These are phyloP conservation scores for Gadopsis marmoratus DNA, from an alignment of 2,797 vertebrate genomes.

Conservation along the genomic window DNA sequence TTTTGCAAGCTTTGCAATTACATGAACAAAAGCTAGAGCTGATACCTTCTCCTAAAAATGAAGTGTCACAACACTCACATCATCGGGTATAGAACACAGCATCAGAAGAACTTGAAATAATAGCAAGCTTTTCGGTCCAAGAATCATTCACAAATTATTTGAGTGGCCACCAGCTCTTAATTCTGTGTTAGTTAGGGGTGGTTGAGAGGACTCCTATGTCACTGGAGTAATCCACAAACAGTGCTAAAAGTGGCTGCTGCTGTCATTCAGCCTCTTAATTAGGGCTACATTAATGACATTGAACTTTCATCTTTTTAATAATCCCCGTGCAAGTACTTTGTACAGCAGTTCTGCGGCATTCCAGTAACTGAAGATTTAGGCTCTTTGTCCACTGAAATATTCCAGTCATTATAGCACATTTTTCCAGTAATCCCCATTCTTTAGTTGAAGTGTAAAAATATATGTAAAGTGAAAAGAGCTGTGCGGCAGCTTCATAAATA, in stretches of 20 bases:
- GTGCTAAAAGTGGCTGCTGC: neutral
- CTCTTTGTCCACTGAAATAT: neutral
- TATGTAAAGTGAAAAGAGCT: too few species aligned
- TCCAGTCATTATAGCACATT: too few species aligned
- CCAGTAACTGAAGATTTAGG: neutral
- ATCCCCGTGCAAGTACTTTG: neutral
- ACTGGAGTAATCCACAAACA: neutral
- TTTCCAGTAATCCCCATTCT: too few species aligned
- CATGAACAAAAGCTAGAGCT: conserved; percentile 11
- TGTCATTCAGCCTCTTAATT: neutral
- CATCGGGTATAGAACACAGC: neutral
- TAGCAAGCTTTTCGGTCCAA: neutral
- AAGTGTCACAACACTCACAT: neutral
- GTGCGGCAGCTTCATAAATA: neutral
- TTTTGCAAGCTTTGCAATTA: conserved; percentile 22
- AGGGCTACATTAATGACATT: neutral
- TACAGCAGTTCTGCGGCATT: neutral
- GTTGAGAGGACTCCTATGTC: neutral
- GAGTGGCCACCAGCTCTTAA: neutral
- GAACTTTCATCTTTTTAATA: neutral
- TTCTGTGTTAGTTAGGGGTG: neutral
- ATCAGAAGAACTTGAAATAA: neutral
- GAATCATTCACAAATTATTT: neutral
- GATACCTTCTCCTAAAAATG: neutral
- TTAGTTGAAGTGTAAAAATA: too few species aligned